Evolutionary conservation across 2,797 vertebrate genomes (phyloP), one percentile per base, ranked within the genome.

Genomic region (Notoglanidium macrostoma): DNA sequence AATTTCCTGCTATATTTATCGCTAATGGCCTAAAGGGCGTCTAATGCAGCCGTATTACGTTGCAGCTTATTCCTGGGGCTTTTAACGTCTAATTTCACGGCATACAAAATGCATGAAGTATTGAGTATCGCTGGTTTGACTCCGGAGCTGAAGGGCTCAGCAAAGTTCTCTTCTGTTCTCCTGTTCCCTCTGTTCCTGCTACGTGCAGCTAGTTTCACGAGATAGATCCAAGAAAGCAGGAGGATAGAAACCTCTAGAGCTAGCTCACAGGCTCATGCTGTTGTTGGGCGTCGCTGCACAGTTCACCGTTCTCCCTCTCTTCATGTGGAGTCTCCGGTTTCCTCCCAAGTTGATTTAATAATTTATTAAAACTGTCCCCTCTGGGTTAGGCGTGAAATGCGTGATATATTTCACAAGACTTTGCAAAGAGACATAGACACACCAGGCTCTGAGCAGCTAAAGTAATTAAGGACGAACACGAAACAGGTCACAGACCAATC

Each of bases 81-180:
- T 84, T 84, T 84, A 72, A 17, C 10, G 0, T 72, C 65, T 55
- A 55, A 70, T 83, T 82, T 65, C 26, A 32, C 14, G 5, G 8
- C 80, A 82, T 82, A 51, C 26, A 82, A 67, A 82, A 82, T 67
- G 61, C 80, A 67, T 49, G 79, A 82, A 82, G 61, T 82, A 67
- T 82, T 32, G 61, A 51, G 15, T 82, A 11, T 29, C 9, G 1
- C 1, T 49, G 44, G 61, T 82, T 49, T 49, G 61, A 49, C 7
- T 46, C 40, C 2, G 10, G 40, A 49, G 15, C n/a, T 49, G 6
- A 46, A 49, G 40, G 15, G 10, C 63, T 63, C 26, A 26, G 51
- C 12, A 35, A 79, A 59, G n/a, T 21, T 29, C 10, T 55, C 21
- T 51, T 19, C 2, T 40, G 54, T n/a, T 80, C 35, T 49, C 44